A percentile compares a stretch with the other conserved stretches of the same genome.
Conservation (phyloP, 2,113 vertebrate species). For the Hyaena hyaena region DNA sequence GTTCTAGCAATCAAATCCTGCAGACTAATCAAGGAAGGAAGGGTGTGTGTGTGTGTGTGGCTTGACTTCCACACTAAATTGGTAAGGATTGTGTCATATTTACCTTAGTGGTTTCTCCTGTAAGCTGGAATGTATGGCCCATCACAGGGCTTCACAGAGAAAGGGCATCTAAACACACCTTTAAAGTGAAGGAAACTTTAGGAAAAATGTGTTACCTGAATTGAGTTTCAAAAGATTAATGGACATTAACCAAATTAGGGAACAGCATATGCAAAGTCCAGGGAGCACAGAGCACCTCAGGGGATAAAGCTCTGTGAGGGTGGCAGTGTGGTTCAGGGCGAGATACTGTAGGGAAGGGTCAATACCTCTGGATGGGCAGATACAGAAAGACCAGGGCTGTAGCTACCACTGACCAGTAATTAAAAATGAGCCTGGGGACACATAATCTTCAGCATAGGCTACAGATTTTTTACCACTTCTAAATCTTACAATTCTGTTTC, state of each 20-base stretch:
- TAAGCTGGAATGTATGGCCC: too few species aligned
- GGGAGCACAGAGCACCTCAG: background rate
- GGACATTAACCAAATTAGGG: background rate
- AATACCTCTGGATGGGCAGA: fast-evolving
- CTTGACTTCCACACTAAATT: background rate
- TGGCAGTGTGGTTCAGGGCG: fast-evolving
- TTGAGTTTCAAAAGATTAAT: background rate
- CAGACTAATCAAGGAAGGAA: background rate
- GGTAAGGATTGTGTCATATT: background rate
- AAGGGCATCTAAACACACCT: background rate
- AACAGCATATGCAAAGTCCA: fast-evolving
- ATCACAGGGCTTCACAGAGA: background rate
- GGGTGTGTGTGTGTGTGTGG: background rate
- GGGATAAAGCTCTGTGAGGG: too few species aligned
- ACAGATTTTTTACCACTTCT: background rate
- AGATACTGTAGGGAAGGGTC: background rate
- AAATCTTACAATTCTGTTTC: background rate
- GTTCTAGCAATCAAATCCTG: background rate
- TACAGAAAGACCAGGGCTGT: background rate
- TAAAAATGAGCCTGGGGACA: background rate
- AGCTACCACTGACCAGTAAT: background rate
- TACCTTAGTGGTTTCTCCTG: background rate
- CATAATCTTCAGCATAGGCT: background rate
- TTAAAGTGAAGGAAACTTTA: background rate
- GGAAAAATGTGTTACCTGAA: background rate